A percentile compares a stretch with the other conserved stretches of the same genome.
phyloP scores from a whole-genome alignment of 2,113 vertebrate genomes.

The Anser cygnoides region DNA sequence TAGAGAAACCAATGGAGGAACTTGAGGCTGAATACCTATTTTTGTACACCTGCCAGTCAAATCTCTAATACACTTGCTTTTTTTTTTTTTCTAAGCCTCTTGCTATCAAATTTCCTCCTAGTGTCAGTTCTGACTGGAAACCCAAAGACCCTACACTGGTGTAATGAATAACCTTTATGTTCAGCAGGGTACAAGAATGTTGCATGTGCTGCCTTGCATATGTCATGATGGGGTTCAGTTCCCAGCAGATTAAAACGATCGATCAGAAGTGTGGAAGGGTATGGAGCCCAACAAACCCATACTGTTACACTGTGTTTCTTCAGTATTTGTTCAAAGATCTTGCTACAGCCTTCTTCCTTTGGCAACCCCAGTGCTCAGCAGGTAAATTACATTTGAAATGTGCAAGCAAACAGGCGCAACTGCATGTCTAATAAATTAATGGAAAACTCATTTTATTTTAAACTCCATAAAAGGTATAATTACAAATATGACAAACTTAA shows the following conservation, averaged over 20 bases:
- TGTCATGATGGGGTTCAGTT: not conserved
- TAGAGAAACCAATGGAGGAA: not conserved
- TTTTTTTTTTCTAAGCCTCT: not conserved
- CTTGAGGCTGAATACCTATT: not conserved
- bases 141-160: not conserved
- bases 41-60: not conserved
- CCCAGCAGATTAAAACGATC: not conserved
- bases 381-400: not conserved
- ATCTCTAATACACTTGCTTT: not conserved
- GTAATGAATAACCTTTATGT: not conserved
- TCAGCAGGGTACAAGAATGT: not conserved
- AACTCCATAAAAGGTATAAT: not conserved
- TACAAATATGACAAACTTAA: constrained; percentile 8
- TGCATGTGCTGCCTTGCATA: rapidly evolving
- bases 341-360: not conserved
- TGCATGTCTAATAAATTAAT: not conserved
- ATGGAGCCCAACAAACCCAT: not conserved
- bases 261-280: not conserved
- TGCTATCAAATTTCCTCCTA: not conserved
- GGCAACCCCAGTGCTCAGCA: rapidly evolving
- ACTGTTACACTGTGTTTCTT: not conserved
- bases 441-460: constrained; percentile 62
- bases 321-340: not conserved
- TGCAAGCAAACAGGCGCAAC: not conserved
- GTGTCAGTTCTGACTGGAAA: not conserved